Evolutionary conservation across 1,140 invertebrate genomes (phyloP).

Genomic region (Zelostemma sp.): DNA sequence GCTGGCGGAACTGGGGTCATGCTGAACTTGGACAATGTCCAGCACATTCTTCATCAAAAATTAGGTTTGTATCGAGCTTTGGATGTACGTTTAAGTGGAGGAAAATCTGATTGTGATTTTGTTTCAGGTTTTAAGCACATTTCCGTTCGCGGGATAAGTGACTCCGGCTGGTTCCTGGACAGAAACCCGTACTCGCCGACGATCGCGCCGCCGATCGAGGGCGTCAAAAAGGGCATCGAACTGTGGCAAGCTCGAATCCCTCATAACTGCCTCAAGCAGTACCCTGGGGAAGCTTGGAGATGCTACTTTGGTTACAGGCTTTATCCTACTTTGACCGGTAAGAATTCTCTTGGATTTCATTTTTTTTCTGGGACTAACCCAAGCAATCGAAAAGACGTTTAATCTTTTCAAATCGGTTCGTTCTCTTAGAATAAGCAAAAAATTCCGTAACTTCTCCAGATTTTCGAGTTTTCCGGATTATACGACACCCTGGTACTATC

Average conservation of each 20-base stretch:
- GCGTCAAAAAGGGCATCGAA: conserved; percentile 82
- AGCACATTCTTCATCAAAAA: conserved; percentile 76
- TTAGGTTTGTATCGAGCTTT: conserved; percentile 48
- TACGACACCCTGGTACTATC: no score
- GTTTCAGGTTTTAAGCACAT: conserved; percentile 72
- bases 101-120: conserved; percentile 1
- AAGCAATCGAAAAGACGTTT: no score
- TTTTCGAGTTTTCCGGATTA: no score
- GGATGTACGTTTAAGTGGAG: no score
- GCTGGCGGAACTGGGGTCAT: conserved; percentile 93
- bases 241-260: conserved; percentile 89
- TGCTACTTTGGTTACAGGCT: conserved; percentile 94
- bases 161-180: conserved; percentile 96
- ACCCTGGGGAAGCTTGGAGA: conserved; percentile 84
- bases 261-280: conserved; percentile 76
- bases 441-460: no score
- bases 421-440: no score
- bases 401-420: no score
- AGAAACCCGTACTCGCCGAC: conserved; percentile 77
- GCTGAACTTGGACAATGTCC: conserved; percentile 87
- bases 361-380: no score
- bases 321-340: conserved; percentile 87
- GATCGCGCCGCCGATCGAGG: conserved; percentile 73
- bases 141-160: conserved; percentile 83
- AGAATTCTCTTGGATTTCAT: conserved; percentile 54